phyloP scores from a whole-genome alignment of 2,888 invertebrate genomes.

The Ormyrus rosae region DNA sequence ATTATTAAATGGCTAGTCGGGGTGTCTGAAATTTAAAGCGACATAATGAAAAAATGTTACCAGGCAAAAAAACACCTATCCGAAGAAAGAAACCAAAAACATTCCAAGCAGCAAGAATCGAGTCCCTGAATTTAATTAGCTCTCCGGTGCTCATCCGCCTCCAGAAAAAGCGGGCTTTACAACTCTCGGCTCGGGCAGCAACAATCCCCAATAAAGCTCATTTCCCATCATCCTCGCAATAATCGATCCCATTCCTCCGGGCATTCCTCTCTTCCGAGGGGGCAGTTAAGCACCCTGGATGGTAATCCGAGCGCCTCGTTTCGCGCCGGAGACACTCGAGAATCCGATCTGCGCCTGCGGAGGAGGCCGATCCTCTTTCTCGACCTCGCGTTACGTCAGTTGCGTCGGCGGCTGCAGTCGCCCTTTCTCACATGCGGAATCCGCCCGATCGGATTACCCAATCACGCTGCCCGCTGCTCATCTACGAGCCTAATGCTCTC shows the following conservation, averaged over 20 bases:
- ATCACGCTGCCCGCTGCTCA: slow-evolving; percentile 47
- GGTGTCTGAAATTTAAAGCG: no score
- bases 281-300: slow-evolving; percentile 58
- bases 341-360: slow-evolving; percentile 61
- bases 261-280: slow-evolving; percentile 17
- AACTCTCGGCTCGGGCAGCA: neutral
- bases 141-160: no score
- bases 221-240: slow-evolving; percentile 45
- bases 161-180: no score
- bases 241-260: slow-evolving; percentile 29
- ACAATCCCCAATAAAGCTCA: slow-evolving; percentile 26
- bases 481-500: slow-evolving; percentile 26
- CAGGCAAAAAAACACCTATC: no score
- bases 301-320: slow-evolving; percentile 62
- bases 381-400: slow-evolving; percentile 62
- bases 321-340: slow-evolving; percentile 57
- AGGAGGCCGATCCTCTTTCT: slow-evolving; percentile 60
- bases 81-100: no score
- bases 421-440: slow-evolving; percentile 55
- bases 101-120: no score
- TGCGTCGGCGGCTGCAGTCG: slow-evolving; percentile 16
- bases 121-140: no score
- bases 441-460: slow-evolving; percentile 61
- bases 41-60: no score
- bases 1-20: no score